These are phyloP conservation scores for Chroicocephalus ridibundus DNA, from an alignment of 2,113 vertebrate species.

Conservation along the genomic window DNA sequence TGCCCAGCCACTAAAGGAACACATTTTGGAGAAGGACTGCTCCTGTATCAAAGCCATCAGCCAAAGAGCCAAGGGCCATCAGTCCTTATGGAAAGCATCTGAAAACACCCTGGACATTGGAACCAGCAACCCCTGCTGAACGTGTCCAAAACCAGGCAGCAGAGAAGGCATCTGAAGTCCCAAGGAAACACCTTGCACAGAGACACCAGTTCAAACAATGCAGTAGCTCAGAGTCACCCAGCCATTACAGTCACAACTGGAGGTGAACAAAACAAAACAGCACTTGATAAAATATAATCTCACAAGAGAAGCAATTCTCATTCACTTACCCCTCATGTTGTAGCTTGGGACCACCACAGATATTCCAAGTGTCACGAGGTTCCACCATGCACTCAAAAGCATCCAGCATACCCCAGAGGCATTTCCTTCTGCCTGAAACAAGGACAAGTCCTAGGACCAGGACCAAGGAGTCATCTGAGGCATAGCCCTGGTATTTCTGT, in stretches of 20 bases:
- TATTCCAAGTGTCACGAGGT: rapidly evolving
- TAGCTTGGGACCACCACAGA: background rate
- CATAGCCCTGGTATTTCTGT: rapidly evolving
- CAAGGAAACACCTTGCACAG: background rate
- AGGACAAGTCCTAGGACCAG: background rate
- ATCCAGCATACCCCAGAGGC: background rate
- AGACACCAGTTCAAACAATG: background rate
- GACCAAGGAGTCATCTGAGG: background rate
- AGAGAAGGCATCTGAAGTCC: background rate
- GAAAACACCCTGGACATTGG: rapidly evolving
- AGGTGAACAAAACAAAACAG: background rate
- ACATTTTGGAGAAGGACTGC: background rate
- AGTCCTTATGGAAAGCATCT: background rate
- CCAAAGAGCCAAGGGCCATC: background rate
- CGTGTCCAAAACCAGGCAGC: too few species aligned
- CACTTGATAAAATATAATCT: background rate
- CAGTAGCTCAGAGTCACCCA: background rate
- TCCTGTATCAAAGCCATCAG: background rate
- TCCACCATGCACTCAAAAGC: background rate
- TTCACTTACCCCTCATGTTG: background rate
- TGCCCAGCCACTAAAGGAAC: background rate
- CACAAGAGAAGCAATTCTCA: background rate
- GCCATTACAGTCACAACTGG: background rate
- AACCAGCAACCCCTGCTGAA: background rate
- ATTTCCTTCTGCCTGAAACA: background rate